Percentiles rank a stretch among this genome's conserved stretches.
Conservation (phyloP, 2,797 vertebrate species). For the Danio aesculapii region DNA sequence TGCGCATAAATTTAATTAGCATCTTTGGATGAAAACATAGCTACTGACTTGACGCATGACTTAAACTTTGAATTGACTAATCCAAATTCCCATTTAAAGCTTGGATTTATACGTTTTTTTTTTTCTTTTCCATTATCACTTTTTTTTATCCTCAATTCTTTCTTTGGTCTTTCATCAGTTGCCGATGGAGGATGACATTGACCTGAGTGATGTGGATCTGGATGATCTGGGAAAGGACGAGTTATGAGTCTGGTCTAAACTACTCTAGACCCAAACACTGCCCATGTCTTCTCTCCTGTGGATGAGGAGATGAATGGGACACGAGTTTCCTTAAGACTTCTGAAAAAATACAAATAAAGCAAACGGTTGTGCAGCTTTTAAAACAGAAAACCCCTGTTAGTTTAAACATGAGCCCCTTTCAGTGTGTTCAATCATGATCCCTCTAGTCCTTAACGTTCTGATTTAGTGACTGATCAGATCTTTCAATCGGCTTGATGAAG, state of each 20-base stretch:
- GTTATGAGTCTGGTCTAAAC: constrained; percentile 82
- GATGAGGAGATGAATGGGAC: constrained; percentile 73
- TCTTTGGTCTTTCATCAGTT: constrained; percentile 76
- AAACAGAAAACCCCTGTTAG: background rate
- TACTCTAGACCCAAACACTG: constrained; percentile 29
- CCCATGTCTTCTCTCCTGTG: constrained; percentile 79
- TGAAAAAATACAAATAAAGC: constrained; percentile 63
- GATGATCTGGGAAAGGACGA: constrained; percentile 89
- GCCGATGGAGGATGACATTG: constrained; percentile 93
- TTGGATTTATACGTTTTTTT: no score
- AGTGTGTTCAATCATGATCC: constrained; percentile 37
- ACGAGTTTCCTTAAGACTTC: constrained; percentile 75
- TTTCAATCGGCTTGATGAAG: constrained; percentile 23
- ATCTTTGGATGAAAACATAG: no score
- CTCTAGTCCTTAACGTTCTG: constrained; percentile 48
- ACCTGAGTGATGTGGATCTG: constrained; percentile 94
- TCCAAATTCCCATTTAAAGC: no score
- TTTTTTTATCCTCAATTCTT: background rate
- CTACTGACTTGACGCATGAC: no score
- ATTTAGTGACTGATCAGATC: constrained; percentile 17
- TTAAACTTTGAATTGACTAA: no score
- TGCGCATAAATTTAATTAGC: no score
- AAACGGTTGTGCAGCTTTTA: constrained; percentile 69
- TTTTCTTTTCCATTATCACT: no score
- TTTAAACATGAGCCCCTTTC: constrained; percentile 42